Base-by-base conservation (phyloP, 37 sponge, comb jelly and placozoan genomes). In the Theonella swinhoei region DNA sequence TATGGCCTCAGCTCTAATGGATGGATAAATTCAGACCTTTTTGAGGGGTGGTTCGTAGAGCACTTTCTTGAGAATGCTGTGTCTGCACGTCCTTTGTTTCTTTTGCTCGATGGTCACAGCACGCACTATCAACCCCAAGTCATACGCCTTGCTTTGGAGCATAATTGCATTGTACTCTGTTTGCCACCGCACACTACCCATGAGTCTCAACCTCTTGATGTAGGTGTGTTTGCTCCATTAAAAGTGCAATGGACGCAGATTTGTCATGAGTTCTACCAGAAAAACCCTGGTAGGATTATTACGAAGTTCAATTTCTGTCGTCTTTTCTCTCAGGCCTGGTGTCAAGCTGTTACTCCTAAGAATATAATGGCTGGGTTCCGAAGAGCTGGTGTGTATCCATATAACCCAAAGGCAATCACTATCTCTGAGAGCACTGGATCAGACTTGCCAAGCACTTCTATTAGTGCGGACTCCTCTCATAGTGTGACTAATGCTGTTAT, bases 291-390 rank as follows among this genome's bases (percentile, higher is more conserved):
- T 3, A 75, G 33, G 40, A 47, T 75, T 1, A 20, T 83, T 2
- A 73, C 63, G 19, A 62, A 62, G 24, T 85, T 68, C 40, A n/a
- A 67, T 8, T 85, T 85, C 47, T 74, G 58, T n/a, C 1, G 24
- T 30, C 59, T 87, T 3, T 70, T 87, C 26, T 65, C 68, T 29
- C 33, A 78, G 1, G 80, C 87, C 25, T 87, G 87, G 87, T 42
- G 38, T 17, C 47, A 72, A 40, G 70, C 79, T 23, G 67, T 81
- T 37, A 77, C 28, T 8, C 73, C 76, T 29, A 19, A 32, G 28
- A 79, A 40, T 11, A 64, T 87, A 17, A 30, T 63, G 24, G 38
- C 42, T 72, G 87, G 87, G 22, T 87, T 87, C 42, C 20, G 72
- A 25, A 33, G 41, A 74, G 42, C 75, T 42, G 75, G 75, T 17